These are phyloP conservation scores for Ophthalmolycus amberensis DNA, from an alignment of 2,113 vertebrate species.

Conservation along the genomic window DNA sequence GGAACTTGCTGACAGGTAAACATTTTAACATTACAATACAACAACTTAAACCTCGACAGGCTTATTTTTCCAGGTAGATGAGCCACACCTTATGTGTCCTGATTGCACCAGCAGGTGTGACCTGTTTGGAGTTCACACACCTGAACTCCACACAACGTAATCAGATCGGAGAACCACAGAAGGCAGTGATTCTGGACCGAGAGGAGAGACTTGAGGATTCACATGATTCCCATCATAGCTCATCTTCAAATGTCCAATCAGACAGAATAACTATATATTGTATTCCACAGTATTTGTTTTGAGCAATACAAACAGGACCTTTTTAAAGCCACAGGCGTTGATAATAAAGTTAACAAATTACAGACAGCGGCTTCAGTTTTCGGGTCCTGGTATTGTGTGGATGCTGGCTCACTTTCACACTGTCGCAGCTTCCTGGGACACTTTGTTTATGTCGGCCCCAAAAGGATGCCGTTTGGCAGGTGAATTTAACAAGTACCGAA, in stretches of 20 bases:
- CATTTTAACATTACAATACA: background rate
- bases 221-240: background rate
- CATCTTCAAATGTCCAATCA: background rate
- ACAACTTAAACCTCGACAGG: background rate
- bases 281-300: background rate
- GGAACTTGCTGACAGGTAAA: slow-evolving; percentile 94
- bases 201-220: slow-evolving; percentile 13
- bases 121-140: slow-evolving; percentile 6
- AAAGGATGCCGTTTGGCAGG: too few species aligned
- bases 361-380: background rate
- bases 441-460: background rate
- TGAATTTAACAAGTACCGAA: too few species aligned
- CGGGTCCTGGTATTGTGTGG: background rate
- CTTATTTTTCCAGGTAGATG: background rate
- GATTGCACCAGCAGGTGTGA: background rate
- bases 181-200: slow-evolving; percentile 5
- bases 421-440: background rate
- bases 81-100: slow-evolving; percentile 4
- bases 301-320: background rate
- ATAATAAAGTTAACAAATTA: background rate
- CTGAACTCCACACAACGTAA: background rate
- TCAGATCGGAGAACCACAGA: slow-evolving; percentile 7
- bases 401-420: background rate
- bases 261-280: background rate
- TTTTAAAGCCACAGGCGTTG: background rate